Evolutionary conservation across 2,888 invertebrate genomes (phyloP), one percentile per base, ranked within the genome.

Genomic region (Cataglyphis cursor): DNA sequence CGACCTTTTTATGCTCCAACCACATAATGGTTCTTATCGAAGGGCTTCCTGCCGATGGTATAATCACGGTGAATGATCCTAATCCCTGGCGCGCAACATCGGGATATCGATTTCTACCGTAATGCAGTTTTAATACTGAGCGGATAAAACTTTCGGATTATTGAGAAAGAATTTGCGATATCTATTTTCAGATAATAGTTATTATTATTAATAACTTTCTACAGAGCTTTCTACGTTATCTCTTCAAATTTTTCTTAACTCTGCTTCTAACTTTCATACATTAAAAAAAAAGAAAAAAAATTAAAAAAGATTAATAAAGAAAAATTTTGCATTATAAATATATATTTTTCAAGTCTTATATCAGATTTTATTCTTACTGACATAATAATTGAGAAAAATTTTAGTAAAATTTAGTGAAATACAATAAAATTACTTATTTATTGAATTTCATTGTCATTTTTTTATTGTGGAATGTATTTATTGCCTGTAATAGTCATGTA

Each of bases 1-100:
- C 68, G 44, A 3, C 28, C 21, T 78, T 78, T 78, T 78, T 78
- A 41, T 8, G 31, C 21, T 68, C 41, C 51, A 68, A 4, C n/a
- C 44, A 68, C 31, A 15, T 21, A 10, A 66, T 48, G 12, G 35
- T 48, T 18, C 57, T 78, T 78, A 65, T 76, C 75, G 38, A 65
- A 12, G 5, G 4, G 31, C 41, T 78, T 66, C 21, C 44, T 78
- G 15, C 21, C 48, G 12, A 48, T 24, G n/a, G 48, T 51, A 51
- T 48, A 64, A 64, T 18, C 35, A 51, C 51, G 35, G 41, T 44
- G 41, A 44, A 68, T 21, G 35, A 64, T 75, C n/a, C 38, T 65
- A 51, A 76, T 76, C 24, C 24, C 12, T 5, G 35, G 5, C 31
- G 21, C 41, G 9, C 41, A 18, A 35, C 24, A 12, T 28, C 61